Percentiles rank a stretch among this genome's conserved stretches.
These are phyloP conservation scores for Aurelia coerulea DNA, from an alignment of 30 jellyfish, hydroid and myxozoan genomes.

Conservation along the genomic window DNA sequence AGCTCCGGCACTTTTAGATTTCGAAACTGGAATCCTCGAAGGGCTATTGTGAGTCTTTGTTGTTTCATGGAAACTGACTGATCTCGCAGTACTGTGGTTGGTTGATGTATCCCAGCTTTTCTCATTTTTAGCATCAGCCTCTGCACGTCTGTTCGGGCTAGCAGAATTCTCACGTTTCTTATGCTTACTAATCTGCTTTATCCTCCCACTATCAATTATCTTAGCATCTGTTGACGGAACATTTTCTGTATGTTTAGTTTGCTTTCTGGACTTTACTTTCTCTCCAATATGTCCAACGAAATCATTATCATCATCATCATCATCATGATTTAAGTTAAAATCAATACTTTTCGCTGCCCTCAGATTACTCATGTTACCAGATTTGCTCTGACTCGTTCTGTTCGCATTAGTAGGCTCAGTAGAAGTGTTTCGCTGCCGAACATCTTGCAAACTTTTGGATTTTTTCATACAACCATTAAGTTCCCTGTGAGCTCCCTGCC, in stretches of 20 bases:
- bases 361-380: not conserved
- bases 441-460: too few species aligned
- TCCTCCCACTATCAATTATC: too few species aligned
- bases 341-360: conserved; percentile 15
- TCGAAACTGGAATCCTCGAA: conserved; percentile 30
- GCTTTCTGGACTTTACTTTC: not conserved
- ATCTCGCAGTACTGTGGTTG: conserved; percentile 2
- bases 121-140: too few species aligned
- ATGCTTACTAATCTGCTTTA: too few species aligned
- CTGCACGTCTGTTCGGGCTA: too few species aligned
- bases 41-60: conserved; percentile 1
- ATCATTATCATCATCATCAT: too few species aligned
- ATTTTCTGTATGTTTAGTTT: not conserved
- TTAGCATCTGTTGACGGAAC: too few species aligned
- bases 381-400: not conserved
- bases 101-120: too few species aligned
- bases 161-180: too few species aligned
- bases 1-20: conserved; percentile 56
- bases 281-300: not conserved
- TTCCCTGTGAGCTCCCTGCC: too few species aligned
- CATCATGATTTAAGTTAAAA: not conserved
- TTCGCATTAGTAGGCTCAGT: not conserved
- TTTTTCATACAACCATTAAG: too few species aligned
- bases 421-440: too few species aligned
- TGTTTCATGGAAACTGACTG: conserved; percentile 52